These are phyloP conservation scores for Tachina grossa DNA, from an alignment of 2,888 invertebrate species.

Conservation along the genomic window DNA sequence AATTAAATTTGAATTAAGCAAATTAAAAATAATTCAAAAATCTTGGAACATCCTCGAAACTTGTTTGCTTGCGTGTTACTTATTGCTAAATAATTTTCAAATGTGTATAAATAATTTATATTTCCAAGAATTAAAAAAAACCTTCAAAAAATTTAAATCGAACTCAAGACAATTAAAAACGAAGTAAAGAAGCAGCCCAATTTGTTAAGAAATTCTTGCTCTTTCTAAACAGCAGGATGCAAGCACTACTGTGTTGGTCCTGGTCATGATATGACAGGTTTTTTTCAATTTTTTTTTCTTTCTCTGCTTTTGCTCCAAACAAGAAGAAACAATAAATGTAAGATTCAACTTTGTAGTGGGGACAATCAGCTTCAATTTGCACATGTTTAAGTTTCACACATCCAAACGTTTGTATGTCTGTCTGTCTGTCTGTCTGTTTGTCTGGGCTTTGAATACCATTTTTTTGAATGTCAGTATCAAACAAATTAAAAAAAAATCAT, in stretches of 20 bases:
- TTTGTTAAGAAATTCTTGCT: slow-evolving; percentile 53
- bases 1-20: too few species aligned
- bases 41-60: not conserved
- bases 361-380: slow-evolving; percentile 64
- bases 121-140: slow-evolving; percentile 9
- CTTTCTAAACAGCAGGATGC: slow-evolving; percentile 61
- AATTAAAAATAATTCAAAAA: too few species aligned
- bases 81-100: slow-evolving; percentile 13
- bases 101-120: slow-evolving; percentile 8
- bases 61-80: slow-evolving; percentile 1
- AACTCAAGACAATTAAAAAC: slow-evolving; percentile 36
- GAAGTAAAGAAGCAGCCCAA: slow-evolving; percentile 33
- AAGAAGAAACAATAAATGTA: slow-evolving; percentile 50
- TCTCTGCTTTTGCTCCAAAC: not conserved
- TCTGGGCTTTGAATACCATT: slow-evolving; percentile 13
- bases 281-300: slow-evolving; percentile 2
- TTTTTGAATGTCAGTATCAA: slow-evolving; percentile 51
- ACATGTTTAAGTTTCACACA: slow-evolving; percentile 56
- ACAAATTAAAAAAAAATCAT: slow-evolving; percentile 39
- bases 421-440: slow-evolving; percentile 9
- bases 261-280: slow-evolving; percentile 49
- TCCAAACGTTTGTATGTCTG: slow-evolving; percentile 6
- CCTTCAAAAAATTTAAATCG: not conserved
- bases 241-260: slow-evolving; percentile 60
- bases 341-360: slow-evolving; percentile 56